Percentiles rank a stretch among this genome's conserved stretches.
Evolutionary conservation across 1,140 invertebrate genomes (phyloP).

Genomic region (Drosophila kurseongensis): DNA sequence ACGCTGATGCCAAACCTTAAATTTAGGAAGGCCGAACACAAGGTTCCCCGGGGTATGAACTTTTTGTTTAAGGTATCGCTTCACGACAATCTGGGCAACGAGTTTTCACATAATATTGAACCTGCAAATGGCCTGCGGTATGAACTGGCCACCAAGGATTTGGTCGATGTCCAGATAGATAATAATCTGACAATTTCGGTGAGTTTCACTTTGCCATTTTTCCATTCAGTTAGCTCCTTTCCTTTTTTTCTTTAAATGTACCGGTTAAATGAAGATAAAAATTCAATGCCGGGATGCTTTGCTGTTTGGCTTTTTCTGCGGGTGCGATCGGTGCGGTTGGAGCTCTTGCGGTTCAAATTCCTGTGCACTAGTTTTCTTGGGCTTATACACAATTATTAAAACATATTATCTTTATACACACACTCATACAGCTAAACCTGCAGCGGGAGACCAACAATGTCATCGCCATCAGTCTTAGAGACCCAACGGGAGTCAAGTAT

Average conservation of each 20-base stretch:
- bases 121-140: slow-evolving; percentile 78
- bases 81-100: slow-evolving; percentile 84
- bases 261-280: too few species aligned
- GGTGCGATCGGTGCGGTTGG: too few species aligned
- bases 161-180: slow-evolving; percentile 79
- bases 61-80: slow-evolving; percentile 80
- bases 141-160: slow-evolving; percentile 80
- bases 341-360: too few species aligned
- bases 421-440: slow-evolving; percentile 64
- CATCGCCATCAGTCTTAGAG: slow-evolving; percentile 77
- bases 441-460: slow-evolving; percentile 78
- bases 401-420: neutral
- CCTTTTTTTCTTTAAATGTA: too few species aligned
- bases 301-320: too few species aligned
- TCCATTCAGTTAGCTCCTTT: too few species aligned
- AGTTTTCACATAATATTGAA: slow-evolving; percentile 83
- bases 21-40: slow-evolving; percentile 67
- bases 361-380: too few species aligned
- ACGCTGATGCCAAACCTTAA: slow-evolving; percentile 71
- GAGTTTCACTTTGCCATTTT: slow-evolving; percentile 36
- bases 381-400: neutral
- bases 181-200: slow-evolving; percentile 82
- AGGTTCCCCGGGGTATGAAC: slow-evolving; percentile 83
- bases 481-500: slow-evolving; percentile 80
- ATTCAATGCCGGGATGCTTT: too few species aligned